Percentiles rank a stretch among this genome's conserved stretches.
Conservation (phyloP, 1,140 invertebrate genomes). For the Drosophila santomea region DNA sequence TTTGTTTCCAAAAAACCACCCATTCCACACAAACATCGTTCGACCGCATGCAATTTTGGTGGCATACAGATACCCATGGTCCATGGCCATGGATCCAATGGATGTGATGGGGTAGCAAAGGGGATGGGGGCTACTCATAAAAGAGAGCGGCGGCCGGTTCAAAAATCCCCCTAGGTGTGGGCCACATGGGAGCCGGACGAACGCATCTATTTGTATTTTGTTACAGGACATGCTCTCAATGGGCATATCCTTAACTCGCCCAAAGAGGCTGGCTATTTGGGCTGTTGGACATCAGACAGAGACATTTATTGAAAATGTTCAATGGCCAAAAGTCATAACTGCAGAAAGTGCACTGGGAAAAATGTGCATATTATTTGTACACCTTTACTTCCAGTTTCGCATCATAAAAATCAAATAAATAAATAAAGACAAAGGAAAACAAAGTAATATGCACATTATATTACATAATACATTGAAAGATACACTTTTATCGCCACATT, state of each 20-base stretch:
- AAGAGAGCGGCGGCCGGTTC: not conserved
- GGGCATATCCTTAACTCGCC: conserved; percentile 49
- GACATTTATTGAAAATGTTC: conserved; percentile 65
- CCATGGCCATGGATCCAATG: conserved; percentile 2
- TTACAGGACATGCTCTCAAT: conserved; percentile 64
- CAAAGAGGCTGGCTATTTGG: not conserved
- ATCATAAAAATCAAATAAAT: not conserved
- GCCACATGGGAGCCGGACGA: conserved; percentile 36
- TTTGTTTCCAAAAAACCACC: not conserved
- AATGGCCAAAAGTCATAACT: conserved; percentile 65
- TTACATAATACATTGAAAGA: too few species aligned
- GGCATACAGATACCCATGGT: conserved; percentile 15
- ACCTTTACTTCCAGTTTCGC: too few species aligned
- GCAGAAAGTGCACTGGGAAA: conserved; percentile 11
- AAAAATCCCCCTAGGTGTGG: conserved; percentile 51
- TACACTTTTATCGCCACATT: not conserved
- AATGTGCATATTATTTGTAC: not conserved
- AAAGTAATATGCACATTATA: too few species aligned
- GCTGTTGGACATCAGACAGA: conserved; percentile 11
- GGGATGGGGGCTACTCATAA: not conserved
- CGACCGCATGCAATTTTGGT: conserved; percentile 71
- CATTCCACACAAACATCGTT: conserved; percentile 47
- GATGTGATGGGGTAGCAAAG: conserved; percentile 4
- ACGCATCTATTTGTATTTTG: conserved; percentile 71
- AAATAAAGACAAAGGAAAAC: too few species aligned